Evolutionary conservation across 1,140 invertebrate species (phyloP).

Genomic region (Bombus ignitus): DNA sequence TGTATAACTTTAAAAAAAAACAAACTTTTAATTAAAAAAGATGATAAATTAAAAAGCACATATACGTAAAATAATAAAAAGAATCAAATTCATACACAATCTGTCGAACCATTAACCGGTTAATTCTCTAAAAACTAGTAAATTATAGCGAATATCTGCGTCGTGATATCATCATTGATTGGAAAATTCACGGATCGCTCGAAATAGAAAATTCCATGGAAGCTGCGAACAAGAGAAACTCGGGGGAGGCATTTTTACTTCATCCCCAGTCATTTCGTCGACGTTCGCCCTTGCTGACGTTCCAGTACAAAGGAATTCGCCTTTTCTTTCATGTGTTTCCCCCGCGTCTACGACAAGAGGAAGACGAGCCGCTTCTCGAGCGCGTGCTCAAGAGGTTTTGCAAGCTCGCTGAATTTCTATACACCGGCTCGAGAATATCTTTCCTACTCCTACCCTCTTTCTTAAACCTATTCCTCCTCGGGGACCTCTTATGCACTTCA

Average conservation of each 20-base stretch:
- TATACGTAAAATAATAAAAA: neutral
- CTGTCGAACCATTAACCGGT: neutral
- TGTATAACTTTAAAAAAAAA: too few relatives aligned
- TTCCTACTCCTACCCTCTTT: neutral
- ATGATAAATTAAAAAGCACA: too few relatives aligned
- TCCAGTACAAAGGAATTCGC: constrained; percentile 14
- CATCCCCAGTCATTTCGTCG: constrained; percentile 10
- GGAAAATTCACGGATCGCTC: neutral
- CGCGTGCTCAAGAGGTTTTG: constrained; percentile 69
- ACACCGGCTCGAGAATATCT: constrained; percentile 28
- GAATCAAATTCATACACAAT: neutral
- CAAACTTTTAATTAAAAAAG: too few relatives aligned
- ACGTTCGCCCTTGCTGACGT: neutral
- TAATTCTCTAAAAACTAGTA: neutral
- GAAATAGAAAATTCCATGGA: neutral
- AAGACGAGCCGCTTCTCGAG: constrained; percentile 57
- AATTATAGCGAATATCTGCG: neutral
- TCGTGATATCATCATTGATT: too few relatives aligned
- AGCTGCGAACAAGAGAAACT: neutral
- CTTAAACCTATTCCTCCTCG: constrained; percentile 58
- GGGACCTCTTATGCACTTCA: constrained; percentile 57
- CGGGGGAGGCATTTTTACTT: constrained; percentile 22
- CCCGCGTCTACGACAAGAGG: constrained; percentile 32
- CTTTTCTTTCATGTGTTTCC: constrained; percentile 8
- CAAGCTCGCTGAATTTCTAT: constrained; percentile 68